These are phyloP conservation scores for Eufriesea mexicana DNA, from an alignment of 1,140 invertebrate genomes.

Conservation along the genomic window DNA sequence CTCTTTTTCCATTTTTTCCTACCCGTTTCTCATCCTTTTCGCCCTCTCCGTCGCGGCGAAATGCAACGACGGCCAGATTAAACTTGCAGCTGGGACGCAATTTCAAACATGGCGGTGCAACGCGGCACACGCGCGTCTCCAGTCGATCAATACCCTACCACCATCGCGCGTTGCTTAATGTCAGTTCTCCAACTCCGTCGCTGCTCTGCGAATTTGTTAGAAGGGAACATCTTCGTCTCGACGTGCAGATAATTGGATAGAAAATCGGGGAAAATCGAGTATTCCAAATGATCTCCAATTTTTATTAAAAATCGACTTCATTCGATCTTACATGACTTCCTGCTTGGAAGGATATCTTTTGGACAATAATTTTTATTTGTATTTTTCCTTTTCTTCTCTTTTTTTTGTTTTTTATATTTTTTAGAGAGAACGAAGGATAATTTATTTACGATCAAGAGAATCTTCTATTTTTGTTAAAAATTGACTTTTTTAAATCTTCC, in stretches of 20 bases:
- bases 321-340: no score
- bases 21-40: no score
- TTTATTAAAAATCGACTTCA: no score
- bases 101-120: constrained; percentile 82
- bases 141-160: constrained; percentile 79
- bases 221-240: not conserved
- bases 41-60: not conserved
- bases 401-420: no score
- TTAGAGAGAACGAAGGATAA: no score
- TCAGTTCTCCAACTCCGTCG: constrained; percentile 80
- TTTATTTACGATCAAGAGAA: no score
- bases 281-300: no score
- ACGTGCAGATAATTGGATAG: no score
- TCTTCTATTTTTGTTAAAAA: no score
- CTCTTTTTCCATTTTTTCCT: not conserved
- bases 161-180: constrained; percentile 79
- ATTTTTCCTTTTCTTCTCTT: not conserved
- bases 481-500: no score
- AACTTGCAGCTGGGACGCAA: constrained; percentile 58
- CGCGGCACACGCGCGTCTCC: constrained; percentile 75
- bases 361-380: not conserved
- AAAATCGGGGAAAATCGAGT: not conserved
- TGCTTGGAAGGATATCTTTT: no score
- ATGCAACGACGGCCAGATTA: constrained; percentile 41
- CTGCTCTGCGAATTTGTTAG: constrained; percentile 53